Conservation (phyloP, 2,113 vertebrate species). For the Eubucco bourcierii region DNA sequence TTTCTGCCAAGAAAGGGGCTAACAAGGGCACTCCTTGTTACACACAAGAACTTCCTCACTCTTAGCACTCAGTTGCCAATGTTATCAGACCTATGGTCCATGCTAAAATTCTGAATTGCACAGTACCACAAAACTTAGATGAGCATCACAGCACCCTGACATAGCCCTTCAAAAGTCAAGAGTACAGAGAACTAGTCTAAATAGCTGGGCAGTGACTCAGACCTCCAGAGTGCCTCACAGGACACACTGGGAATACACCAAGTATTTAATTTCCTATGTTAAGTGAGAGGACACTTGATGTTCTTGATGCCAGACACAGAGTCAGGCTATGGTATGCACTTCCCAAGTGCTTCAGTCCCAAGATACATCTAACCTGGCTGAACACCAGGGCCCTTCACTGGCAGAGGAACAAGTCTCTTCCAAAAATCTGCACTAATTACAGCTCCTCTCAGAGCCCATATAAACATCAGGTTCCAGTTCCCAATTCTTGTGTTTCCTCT, state of each 20-base stretch:
- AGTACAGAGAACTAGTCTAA: neutral
- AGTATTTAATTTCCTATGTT: neutral
- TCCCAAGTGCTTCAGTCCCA: neutral
- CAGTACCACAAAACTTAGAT: neutral
- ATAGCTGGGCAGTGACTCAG: neutral
- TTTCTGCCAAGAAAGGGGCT: neutral
- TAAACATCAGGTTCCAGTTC: slow-evolving; percentile 38
- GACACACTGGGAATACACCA: neutral
- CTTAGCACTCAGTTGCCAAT: neutral
- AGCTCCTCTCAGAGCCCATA: slow-evolving; percentile 3
- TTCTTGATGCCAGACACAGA: slow-evolving; percentile 1
- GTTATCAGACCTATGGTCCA: neutral
- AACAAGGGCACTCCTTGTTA: neutral
- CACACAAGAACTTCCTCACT: neutral
- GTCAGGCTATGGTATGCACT: neutral
- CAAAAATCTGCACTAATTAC: slow-evolving; percentile 45
- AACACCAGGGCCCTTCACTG: slow-evolving; percentile 27
- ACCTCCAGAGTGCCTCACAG: rapidly evolving
- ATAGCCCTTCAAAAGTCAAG: neutral
- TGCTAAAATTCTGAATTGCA: neutral
- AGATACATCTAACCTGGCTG: slow-evolving; percentile 23
- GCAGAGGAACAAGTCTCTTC: slow-evolving; percentile 12
- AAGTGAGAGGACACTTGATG: neutral
- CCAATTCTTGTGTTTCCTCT: slow-evolving; percentile 27
- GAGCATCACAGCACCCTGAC: neutral